These are phyloP conservation scores for Neogale vison DNA, from an alignment of 2,113 vertebrate species.

Conservation along the genomic window DNA sequence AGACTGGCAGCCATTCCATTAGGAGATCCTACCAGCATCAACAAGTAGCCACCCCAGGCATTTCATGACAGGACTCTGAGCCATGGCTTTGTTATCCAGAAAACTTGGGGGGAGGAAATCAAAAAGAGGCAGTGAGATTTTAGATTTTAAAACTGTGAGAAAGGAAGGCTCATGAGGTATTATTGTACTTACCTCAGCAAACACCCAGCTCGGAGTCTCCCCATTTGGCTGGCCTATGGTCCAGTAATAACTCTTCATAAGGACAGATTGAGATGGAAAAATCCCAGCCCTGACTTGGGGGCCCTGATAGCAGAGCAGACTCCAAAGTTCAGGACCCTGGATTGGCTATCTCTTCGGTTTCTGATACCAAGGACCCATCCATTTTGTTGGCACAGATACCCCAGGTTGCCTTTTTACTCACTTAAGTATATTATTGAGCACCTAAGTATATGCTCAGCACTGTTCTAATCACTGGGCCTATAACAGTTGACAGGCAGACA, in stretches of 20 bases:
- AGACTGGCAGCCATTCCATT: not conserved
- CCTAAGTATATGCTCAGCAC: not conserved
- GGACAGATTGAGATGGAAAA: not conserved
- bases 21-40: not conserved
- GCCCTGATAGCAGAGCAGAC: not conserved
- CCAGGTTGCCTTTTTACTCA: not conserved
- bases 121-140: not conserved
- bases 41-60: not conserved
- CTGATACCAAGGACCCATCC: not conserved
- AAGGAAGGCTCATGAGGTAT: not conserved
- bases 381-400: conserved; percentile 9
- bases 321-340: not conserved
- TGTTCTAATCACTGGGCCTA: not conserved
- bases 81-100: conserved; percentile 4
- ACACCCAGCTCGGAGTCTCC: not conserved
- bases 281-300: not conserved
- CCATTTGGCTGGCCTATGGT: not conserved
- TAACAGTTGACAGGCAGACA: not conserved
- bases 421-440: not conserved
- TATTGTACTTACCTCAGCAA: not conserved
- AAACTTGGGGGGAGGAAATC: not conserved
- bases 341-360: not conserved
- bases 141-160: conserved; percentile 47
- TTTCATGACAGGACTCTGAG: not conserved
- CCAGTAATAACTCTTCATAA: not conserved